These are phyloP conservation scores for Pedetes capensis DNA, from an alignment of 2,113 vertebrate genomes.

Conservation along the genomic window DNA sequence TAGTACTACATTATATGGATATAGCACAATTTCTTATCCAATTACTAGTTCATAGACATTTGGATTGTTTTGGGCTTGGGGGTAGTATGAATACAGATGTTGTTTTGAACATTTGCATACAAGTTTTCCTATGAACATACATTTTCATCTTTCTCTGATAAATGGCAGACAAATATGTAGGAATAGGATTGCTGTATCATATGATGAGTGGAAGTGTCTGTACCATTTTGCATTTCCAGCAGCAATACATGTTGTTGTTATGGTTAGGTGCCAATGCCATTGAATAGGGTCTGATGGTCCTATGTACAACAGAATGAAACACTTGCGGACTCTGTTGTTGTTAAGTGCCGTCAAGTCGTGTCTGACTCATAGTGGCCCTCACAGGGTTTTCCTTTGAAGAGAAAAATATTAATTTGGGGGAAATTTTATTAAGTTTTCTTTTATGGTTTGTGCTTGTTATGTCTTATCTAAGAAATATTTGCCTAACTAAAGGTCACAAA, in stretches of 20 bases:
- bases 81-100: not conserved
- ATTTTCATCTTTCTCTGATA: conserved; percentile 5
- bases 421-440: not conserved
- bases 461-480: not conserved
- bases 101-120: not conserved
- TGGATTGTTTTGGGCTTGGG: not conserved
- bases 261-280: too few relatives aligned
- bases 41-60: not conserved
- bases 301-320: too few relatives aligned
- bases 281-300: too few relatives aligned
- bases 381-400: conserved; percentile 8
- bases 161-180: too few relatives aligned
- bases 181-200: too few relatives aligned
- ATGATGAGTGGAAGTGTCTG: not conserved
- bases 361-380: too few relatives aligned
- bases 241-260: too few relatives aligned
- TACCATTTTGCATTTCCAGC: not conserved
- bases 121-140: not conserved
- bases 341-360: too few relatives aligned
- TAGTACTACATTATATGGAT: not conserved
- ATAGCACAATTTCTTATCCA: not conserved
- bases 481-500: too few relatives aligned
- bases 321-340: too few relatives aligned
- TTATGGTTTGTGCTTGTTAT: not conserved
- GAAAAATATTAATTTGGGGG: not conserved